Base-by-base conservation (phyloP, 1,140 invertebrate species). In the Phymorhynchus buccinoides region DNA sequence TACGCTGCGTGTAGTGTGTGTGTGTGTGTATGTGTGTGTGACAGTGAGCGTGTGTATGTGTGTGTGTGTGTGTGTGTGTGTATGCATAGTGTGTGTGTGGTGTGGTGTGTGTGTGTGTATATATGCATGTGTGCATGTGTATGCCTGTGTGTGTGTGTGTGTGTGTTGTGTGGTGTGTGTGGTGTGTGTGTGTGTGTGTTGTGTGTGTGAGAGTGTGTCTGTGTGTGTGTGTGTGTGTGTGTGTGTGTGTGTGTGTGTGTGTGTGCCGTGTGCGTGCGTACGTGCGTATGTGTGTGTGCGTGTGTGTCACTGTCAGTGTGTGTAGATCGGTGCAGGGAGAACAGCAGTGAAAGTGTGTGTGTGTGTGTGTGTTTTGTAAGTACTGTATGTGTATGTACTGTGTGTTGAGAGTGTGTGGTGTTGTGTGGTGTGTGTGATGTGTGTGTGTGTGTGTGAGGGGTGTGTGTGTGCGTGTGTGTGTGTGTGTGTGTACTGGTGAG, bases 381-480 rank as follows among this genome's bases (percentile, higher is more conserved):
- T n/a, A n/a, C n/a, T n/a, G n/a, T n/a, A n/a, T 66, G 62, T 66
- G 62, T n/a, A n/a, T n/a, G 62, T n/a, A n/a, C n/a, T n/a, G n/a
- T n/a, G n/a, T n/a, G n/a, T n/a, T n/a, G n/a, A n/a, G n/a, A n/a
- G n/a, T n/a, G n/a, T n/a, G n/a, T n/a, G n/a, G n/a, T n/a, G n/a
- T n/a, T 14, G 62, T n/a, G 62, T n/a, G 22, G 62, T 66, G 62
- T 66, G 62, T 66, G 62, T 66, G n/a, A n/a, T 66, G 27, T 66
- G 62, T 66, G 27, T 66, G 62, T 14, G 62, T n/a, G n/a, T n/a
- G n/a, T n/a, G n/a, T n/a, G n/a, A n/a, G n/a, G n/a, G n/a, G 68
- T 73, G n/a, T 73, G n/a, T 73, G 68, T 73, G 4, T 35, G n/a
- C 37, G n/a, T 73, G 68, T 35, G 32, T 73, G 68, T 73, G 68